A percentile compares a stretch with the other conserved stretches of the same genome.
Conservation (phyloP, 2,113 vertebrate genomes). For the Procavia capensis region DNA sequence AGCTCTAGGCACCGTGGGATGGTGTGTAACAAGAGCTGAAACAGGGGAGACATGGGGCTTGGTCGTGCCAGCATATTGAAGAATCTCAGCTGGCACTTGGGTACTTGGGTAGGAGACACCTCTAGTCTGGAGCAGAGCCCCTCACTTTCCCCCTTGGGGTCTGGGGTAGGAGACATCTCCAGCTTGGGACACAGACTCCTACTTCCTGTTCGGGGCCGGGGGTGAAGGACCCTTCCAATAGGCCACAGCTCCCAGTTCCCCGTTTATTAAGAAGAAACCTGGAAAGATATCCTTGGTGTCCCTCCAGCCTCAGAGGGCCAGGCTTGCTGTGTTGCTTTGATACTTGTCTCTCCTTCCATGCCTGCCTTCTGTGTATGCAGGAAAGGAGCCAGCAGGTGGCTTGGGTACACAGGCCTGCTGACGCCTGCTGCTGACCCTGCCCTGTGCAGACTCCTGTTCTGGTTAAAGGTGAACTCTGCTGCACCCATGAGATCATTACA, state of each 20-base stretch:
- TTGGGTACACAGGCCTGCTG: background rate
- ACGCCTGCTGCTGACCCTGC: background rate
- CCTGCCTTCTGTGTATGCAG: background rate
- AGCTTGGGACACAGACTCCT: too few species aligned
- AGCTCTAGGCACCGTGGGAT: too few species aligned
- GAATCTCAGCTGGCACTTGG: background rate
- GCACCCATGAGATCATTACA: conserved; percentile 62
- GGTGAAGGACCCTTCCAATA: background rate
- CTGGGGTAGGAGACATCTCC: too few species aligned
- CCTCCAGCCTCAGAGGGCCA: too few species aligned
- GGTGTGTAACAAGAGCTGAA: background rate
- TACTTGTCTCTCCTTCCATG: background rate
- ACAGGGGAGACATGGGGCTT: too few species aligned
- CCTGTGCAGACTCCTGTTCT: conserved; percentile 30
- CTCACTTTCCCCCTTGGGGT: too few species aligned
- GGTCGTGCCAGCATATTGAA: background rate
- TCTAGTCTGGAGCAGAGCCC: too few species aligned
- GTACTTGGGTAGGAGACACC: background rate
- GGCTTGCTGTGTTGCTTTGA: background rate
- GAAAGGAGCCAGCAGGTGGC: background rate
- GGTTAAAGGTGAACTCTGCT: conserved; percentile 66
- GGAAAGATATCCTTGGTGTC: background rate
- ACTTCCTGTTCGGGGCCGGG: too few species aligned
- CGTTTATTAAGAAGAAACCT: background rate
- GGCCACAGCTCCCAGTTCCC: too few species aligned